Conservation (phyloP, 1,140 invertebrate species). For the Platyscapa corneri region DNA sequence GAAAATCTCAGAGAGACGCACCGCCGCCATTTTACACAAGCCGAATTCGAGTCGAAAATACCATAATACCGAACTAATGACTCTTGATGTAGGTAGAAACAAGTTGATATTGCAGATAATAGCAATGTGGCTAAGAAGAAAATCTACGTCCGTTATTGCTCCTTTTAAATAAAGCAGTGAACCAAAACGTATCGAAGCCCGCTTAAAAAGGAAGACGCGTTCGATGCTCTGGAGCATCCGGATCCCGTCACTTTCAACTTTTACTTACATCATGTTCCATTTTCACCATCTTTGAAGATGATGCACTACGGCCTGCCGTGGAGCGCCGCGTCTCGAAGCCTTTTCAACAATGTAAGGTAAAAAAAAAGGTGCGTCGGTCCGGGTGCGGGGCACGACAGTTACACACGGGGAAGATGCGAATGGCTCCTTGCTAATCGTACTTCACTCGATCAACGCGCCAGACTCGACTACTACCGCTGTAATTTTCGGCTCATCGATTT, state of each 20-base stretch:
- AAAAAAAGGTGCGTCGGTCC: neutral
- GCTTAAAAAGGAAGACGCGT: no score
- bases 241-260: no score
- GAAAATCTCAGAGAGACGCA: no score
- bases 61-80: no score
- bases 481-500: slow-evolving; percentile 12
- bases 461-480: neutral
- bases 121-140: no score
- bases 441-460: neutral
- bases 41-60: no score
- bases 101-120: neutral
- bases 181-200: no score
- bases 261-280: slow-evolving; percentile 73
- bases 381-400: neutral
- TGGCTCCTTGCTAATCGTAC: neutral
- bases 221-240: no score
- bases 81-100: no score
- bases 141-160: no score
- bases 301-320: slow-evolving; percentile 40
- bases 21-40: slow-evolving; percentile 20
- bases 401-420: neutral
- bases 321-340: slow-evolving; percentile 50
- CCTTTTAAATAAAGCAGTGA: no score
- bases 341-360: neutral
- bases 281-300: slow-evolving; percentile 68